Base-by-base conservation (phyloP, 2,113 vertebrate genomes). In the Stigmatopora argus region DNA sequence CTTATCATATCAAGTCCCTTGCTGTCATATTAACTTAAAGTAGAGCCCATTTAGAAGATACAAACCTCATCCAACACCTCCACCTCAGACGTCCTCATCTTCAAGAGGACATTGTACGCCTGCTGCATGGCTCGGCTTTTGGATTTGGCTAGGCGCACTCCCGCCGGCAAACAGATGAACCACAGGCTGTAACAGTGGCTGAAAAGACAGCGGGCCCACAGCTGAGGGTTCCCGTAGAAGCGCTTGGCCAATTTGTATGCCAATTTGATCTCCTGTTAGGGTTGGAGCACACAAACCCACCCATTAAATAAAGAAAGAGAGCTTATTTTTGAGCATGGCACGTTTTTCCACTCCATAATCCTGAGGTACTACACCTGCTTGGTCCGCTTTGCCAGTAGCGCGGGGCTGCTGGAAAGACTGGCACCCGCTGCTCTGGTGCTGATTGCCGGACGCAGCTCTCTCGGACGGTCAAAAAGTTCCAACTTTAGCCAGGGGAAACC, bases 121-220 rank as follows among this genome's bases (percentile, higher is more conserved):
- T 94, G 94, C 68, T 98, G 96, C 85, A 99, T 92, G 73, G 94
- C 94, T 52, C 88, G 88, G 67, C 89, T 89, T 74, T 97, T 99
- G 38, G 91, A 92, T 77, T 94, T 93, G 66, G 94, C 92, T 74
- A 94, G 81, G 57, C 91, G 89, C 66, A 95, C 90, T 17, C 91
- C 91, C 5, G 94, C 93, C 15, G 96, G 96, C 80, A 98, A 90
- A 88, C 95, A 98, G 88, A 98, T 96, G 88, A 99, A 99, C 97
- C 97, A 99, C 5, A 99, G 83, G 79, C 95, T 98, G 81, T 96
- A 97, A 87, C 95, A 95, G 64, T 99, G 94, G 74, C 96, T 98
- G 84, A 94, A 94, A 46, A 99, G 92, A 82, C 93, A 98, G 62
- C 94, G 95, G 12, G 94, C 94, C 97, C 97, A 99, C 41, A 92